Evolutionary conservation across 1,140 invertebrate genomes (phyloP), one percentile per base, ranked within the genome.

Genomic region (Tetramorium alpestre): DNA sequence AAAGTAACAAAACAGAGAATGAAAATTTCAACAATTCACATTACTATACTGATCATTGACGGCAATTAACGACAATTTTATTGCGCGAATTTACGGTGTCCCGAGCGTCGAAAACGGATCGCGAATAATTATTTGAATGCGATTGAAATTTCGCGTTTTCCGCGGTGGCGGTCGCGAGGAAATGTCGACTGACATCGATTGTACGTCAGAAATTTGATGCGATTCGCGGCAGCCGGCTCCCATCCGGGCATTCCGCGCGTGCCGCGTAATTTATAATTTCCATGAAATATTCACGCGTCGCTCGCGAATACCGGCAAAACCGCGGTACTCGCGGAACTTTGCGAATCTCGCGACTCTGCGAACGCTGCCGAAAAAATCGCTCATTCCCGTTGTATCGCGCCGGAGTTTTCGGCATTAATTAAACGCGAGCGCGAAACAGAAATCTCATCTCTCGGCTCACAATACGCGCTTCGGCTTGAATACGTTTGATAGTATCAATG

Each of bases 131-230:
- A 84, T 84, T 75, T 84, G 80, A 84, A 84, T 84, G 80, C 54
- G 69, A 84, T 62, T 73, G 80, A 84, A 84, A 84, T 84, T 84
- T 75, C 80, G n/a, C 69, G 69, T 84, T 75, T 84, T 84, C 69
- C 80, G 69, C 69, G 69, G 80, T 75, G 80, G 80, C 54, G 80
- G 69, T 84, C 80, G 67, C 80, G 80, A 75, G 54, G 54, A 75
- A 88, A 89, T 87, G 87, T 89, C 87, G 87, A 81, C 87, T 88
- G 87, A 89, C 87, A 88, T 87, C 81, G 72, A 87, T 87, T 85
- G 86, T 69, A 77, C 85, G 80, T 87, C 86, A 84, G 86, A 87
- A 70, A 87, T 87, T 87, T 70, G 70, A 82, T 87, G 86, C 78
- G 44, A 87, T 87, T 62, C 85, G 85, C 87, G 77, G 77, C 87